Percentiles rank a stretch among this genome's conserved stretches.
These are phyloP conservation scores for Panthera uncia DNA, from an alignment of 2,113 vertebrate species.

Conservation along the genomic window DNA sequence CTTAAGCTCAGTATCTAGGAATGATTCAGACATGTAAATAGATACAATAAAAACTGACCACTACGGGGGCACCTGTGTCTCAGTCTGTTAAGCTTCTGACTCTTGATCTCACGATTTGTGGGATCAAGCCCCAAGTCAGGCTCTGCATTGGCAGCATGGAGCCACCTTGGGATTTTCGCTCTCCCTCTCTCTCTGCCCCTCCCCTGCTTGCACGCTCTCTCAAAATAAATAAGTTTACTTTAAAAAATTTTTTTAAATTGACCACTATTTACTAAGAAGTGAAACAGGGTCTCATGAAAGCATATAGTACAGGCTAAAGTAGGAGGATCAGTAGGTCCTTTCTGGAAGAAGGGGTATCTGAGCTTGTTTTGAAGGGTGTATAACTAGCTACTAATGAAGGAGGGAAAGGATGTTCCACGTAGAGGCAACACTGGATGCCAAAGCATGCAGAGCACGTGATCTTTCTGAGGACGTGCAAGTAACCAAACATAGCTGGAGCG, in stretches of 20 bases:
- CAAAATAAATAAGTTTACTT: no score
- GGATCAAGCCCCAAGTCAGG: no score
- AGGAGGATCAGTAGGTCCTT: background rate
- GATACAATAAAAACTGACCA: background rate
- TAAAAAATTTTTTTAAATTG: background rate
- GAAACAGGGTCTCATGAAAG: background rate
- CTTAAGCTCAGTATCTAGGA: slow-evolving; percentile 18
- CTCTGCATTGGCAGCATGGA: no score
- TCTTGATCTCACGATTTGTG: no score
- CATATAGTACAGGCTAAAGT: background rate
- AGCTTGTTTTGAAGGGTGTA: background rate
- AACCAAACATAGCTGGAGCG: background rate
- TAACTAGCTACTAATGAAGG: background rate
- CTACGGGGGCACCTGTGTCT: no score
- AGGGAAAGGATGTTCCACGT: background rate
- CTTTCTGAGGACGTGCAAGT: background rate
- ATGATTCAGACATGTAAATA: background rate
- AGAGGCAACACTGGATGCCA: background rate
- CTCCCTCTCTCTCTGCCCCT: no score
- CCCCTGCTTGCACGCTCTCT: no score
- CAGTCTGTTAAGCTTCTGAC: no score
- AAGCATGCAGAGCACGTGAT: rapidly evolving
- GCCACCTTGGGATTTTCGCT: no score
- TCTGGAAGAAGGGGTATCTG: background rate
- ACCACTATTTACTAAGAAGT: background rate